phyloP scores from a whole-genome alignment of 2,797 vertebrate genomes.

The Betta splendens region DNA sequence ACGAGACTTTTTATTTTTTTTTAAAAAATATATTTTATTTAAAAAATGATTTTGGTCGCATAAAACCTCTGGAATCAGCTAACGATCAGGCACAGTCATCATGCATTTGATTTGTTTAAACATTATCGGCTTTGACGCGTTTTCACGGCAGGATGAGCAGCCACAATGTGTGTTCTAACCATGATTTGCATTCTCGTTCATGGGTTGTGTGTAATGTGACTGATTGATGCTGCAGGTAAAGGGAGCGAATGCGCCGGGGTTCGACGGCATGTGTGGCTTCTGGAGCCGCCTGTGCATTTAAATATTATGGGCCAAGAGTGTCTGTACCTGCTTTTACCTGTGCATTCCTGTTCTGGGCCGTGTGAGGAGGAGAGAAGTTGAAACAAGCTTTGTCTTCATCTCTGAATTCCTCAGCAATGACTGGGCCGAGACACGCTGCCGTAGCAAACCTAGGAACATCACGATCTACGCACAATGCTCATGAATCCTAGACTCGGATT shows the following conservation, averaged over 20 bases:
- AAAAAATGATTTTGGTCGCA: no score
- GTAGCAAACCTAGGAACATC: conserved; percentile 52
- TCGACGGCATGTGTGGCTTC: conserved; percentile 28
- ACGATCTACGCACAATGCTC: conserved; percentile 22
- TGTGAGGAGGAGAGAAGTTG: conserved; percentile 66
- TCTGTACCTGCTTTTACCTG: conserved; percentile 66
- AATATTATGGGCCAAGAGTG: conserved; percentile 27
- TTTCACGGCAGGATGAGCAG: conserved; percentile 12
- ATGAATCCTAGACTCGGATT: conserved; percentile 34
- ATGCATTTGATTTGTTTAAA: conserved; percentile 30
- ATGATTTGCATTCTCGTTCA: conserved; percentile 25
- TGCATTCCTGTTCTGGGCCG: conserved; percentile 69
- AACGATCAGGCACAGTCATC: conserved; percentile 13
- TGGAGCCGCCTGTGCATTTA: conserved; percentile 11
- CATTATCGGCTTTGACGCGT: neutral
- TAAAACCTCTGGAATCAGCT: conserved; percentile 9
- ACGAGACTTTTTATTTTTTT: no score
- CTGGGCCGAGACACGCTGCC: conserved; percentile 45
- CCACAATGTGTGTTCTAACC: neutral
- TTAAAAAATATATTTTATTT: no score
- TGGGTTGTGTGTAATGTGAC: neutral
- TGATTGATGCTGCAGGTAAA: neutral
- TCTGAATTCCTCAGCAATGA: conserved; percentile 76
- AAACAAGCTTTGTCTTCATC: conserved; percentile 67
- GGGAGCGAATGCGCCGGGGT: conserved; percentile 37